Evolutionary conservation across 1,140 invertebrate genomes (phyloP).

Genomic region (Zaprionus nigranus): DNA sequence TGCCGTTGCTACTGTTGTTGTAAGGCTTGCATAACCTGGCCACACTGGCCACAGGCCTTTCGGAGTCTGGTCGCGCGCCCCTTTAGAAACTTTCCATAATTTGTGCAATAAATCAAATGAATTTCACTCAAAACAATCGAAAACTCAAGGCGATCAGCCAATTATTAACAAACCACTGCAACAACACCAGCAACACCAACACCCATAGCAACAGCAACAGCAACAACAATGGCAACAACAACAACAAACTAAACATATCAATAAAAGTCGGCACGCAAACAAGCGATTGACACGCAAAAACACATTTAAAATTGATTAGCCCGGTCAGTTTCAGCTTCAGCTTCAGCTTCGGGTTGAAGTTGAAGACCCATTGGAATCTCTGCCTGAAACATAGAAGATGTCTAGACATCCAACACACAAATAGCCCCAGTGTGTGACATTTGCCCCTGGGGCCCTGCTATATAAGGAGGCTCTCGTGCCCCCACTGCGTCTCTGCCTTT

Average conservation of each 20-base stretch:
- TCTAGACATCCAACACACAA: constrained; percentile 54
- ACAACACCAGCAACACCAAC: constrained; percentile 19
- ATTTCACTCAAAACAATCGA: constrained; percentile 79
- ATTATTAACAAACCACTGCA: constrained; percentile 66
- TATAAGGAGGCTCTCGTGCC: constrained; percentile 7
- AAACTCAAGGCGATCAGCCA: constrained; percentile 68
- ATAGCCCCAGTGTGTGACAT: constrained; percentile 68
- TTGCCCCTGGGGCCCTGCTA: constrained; percentile 47
- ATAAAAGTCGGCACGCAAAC: constrained; percentile 80
- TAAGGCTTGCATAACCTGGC: constrained; percentile 65
- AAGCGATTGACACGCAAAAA: constrained; percentile 83
- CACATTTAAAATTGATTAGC: constrained; percentile 83
- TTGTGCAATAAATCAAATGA: constrained; percentile 82
- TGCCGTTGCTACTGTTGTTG: constrained; percentile 42
- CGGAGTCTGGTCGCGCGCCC: constrained; percentile 20
- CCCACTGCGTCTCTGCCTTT: constrained; percentile 6
- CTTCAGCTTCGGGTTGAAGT: constrained; percentile 17
- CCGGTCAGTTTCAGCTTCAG: constrained; percentile 35
- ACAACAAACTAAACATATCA: constrained; percentile 69
- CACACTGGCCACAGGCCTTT: constrained; percentile 20
- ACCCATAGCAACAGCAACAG: constrained; percentile 22
- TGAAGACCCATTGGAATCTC: constrained; percentile 21
- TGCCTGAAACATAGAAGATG: constrained; percentile 46
- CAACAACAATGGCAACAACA: constrained; percentile 22
- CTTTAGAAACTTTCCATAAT: constrained; percentile 71